Conservation (phyloP, 2,797 vertebrate genomes). For the Spea hammondii region DNA sequence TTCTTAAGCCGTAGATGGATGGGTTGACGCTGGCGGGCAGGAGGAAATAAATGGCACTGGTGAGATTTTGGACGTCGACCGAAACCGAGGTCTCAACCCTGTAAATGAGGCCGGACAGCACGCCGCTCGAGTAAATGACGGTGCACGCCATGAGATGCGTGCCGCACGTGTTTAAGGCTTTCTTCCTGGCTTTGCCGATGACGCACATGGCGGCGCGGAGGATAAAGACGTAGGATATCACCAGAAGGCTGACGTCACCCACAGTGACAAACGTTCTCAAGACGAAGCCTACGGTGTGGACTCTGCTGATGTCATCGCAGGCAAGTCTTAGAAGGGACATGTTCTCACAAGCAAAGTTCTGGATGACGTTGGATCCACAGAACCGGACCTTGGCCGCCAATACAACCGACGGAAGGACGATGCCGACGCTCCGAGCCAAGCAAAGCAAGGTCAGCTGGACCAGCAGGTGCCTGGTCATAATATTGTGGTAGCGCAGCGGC, state of each 20-base stretch:
- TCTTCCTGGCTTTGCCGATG: constrained; percentile 23
- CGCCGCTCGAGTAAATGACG: constrained; percentile 32
- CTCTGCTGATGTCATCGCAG: constrained; percentile 51
- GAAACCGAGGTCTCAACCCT: constrained; percentile 22
- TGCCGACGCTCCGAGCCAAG: constrained; percentile 21
- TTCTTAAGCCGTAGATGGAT: constrained; percentile 7
- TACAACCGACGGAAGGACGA: neutral
- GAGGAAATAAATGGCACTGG: constrained; percentile 12
- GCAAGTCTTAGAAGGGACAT: constrained; percentile 56
- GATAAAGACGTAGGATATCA: constrained; percentile 50
- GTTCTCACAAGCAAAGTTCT: constrained; percentile 58
- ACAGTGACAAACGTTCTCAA: constrained; percentile 36
- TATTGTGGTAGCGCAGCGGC: constrained; percentile 41
- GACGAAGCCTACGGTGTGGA: constrained; percentile 44
- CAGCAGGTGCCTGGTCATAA: constrained; percentile 45
- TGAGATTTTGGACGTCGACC: constrained; percentile 51
- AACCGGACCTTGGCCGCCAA: constrained; percentile 51
- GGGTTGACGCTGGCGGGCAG: constrained; percentile 11
- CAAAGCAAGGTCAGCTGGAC: constrained; percentile 7
- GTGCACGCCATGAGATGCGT: constrained; percentile 52
- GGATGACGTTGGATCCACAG: constrained; percentile 50
- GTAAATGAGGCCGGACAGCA: constrained; percentile 52
- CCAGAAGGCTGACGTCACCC: constrained; percentile 50
- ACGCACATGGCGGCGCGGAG: constrained; percentile 8
- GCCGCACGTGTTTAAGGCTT: constrained; percentile 54